A percentile compares a stretch with the other conserved stretches of the same genome.
Evolutionary conservation across 2,888 invertebrate genomes (phyloP).

Genomic region (Caenorhabditis wallacei): DNA sequence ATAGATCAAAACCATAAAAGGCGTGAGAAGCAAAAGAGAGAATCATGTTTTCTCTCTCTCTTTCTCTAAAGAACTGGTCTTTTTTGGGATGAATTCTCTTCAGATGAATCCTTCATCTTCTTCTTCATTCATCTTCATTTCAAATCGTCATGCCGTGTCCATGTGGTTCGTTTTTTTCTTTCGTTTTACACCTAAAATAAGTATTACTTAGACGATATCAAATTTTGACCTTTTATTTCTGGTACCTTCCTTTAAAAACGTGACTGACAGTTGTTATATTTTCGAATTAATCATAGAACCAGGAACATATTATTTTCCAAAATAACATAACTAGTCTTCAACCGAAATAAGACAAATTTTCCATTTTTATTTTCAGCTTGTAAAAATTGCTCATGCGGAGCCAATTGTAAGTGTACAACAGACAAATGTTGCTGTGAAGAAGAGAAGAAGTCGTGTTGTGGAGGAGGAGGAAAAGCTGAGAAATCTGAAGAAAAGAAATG

Average conservation of each 20-base stretch:
- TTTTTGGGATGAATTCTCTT: conserved; percentile 7
- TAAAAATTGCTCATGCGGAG: conserved; percentile 56
- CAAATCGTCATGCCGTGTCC: conserved; percentile 51
- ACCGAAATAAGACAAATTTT: no score
- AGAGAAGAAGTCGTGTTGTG: conserved; percentile 53
- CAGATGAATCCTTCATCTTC: conserved; percentile 19
- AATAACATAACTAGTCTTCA: background rate
- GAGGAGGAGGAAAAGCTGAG: conserved; percentile 35
- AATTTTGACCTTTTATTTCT: background rate
- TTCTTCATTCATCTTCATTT: conserved; percentile 17
- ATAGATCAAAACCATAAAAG: conserved; percentile 27
- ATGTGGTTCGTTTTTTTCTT: conserved; percentile 44
- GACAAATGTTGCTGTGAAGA: conserved; percentile 56
- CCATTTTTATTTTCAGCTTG: conserved; percentile 28
- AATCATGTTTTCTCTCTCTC: conserved; percentile 31
- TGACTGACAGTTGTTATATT: background rate
- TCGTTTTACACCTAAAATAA: background rate
- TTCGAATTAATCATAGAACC: no score
- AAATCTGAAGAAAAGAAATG: conserved; percentile 43
- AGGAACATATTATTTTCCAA: background rate
- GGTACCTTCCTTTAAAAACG: background rate
- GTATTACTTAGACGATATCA: no score
- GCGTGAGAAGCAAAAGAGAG: conserved; percentile 2
- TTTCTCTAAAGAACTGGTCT: conserved; percentile 32
- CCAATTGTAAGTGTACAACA: conserved; percentile 37